Base-by-base conservation (phyloP, 2,113 vertebrate genomes). In the Rhinolophus ferrumequinum region DNA sequence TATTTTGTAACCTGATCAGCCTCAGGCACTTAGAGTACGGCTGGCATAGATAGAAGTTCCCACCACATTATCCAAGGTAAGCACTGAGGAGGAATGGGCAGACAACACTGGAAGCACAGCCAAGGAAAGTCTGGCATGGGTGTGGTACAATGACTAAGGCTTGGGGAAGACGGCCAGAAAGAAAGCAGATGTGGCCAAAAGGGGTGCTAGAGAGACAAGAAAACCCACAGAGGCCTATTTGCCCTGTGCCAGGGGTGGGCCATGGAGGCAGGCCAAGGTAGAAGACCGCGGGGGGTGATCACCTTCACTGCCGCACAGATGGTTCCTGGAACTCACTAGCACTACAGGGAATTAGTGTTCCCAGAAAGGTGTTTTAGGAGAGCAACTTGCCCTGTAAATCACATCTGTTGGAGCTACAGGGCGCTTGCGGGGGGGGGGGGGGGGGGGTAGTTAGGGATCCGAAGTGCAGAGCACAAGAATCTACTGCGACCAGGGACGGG, bases 281-380 rank as follows among this genome's bases (percentile, higher is more conserved):
- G 66, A 47, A 18, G 87, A 50, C 50, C 14, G 3, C 5, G 8
- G 35, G 22, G 81, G 44, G 24, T 2, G 24, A 67, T 44, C n/a
- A 70, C 72, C 60, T 33, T 85, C 41, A 47, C 38, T 6, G 35
- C 72, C 0, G 3, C 76, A 35, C 82, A 54, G 64, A 41, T n/a
- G 5, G 11, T 95, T 97, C 76, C 95, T 64, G 85, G 88, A 87
- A 93, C 90, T 72, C n/a, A 5, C 21, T 38, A 79, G 76, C 3
- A 88, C 18, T 33, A 4, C 62, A 52, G 87, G 94, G 77, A 95
- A 75, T 64, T 73, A 41, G 41, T 47, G 66, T 93, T 91, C 60
- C 22, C 18, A 0, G 77, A 96, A 96, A 93, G 44, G 85, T 50
- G 77, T 82, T 93, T 96, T 88, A 96, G 67, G 90, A 88, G 92